phyloP scores from a whole-genome alignment of 2,888 invertebrate genomes.

The Drosophila leonis region DNA sequence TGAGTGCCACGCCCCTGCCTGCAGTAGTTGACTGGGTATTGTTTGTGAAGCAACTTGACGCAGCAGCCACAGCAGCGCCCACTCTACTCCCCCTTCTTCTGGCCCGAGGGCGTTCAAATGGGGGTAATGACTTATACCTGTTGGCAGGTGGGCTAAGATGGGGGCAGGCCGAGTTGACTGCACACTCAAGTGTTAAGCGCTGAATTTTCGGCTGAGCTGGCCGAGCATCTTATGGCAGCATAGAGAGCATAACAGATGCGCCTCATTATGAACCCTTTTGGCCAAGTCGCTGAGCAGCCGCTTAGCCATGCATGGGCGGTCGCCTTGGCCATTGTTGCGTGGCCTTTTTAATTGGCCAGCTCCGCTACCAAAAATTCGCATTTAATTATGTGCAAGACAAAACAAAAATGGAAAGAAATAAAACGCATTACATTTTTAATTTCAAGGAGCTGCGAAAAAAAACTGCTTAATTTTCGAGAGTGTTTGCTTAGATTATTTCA shows the following conservation, averaged over 20 bases:
- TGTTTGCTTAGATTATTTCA: slow-evolving; percentile 82
- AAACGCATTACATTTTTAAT: slow-evolving; percentile 74
- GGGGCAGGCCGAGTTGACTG: slow-evolving; percentile 24
- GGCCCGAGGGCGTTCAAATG: slow-evolving; percentile 53
- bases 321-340: slow-evolving; percentile 75
- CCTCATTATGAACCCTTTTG: slow-evolving; percentile 57
- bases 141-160: slow-evolving; percentile 17
- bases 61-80: slow-evolving; percentile 11
- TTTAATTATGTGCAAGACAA: slow-evolving; percentile 71
- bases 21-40: slow-evolving; percentile 52
- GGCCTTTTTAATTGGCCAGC: slow-evolving; percentile 75
- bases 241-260: slow-evolving; percentile 35
- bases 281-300: slow-evolving; percentile 36
- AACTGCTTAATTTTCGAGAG: slow-evolving; percentile 78
- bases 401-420: slow-evolving; percentile 11
- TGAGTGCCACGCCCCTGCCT: slow-evolving; percentile 55
- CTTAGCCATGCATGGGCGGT: slow-evolving; percentile 68
- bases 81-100: not conserved
- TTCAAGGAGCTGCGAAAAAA: slow-evolving; percentile 34
- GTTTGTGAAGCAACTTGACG: slow-evolving; percentile 75
- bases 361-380: slow-evolving; percentile 56
- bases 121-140: slow-evolving; percentile 76
- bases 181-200: slow-evolving; percentile 36
- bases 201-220: slow-evolving; percentile 36
- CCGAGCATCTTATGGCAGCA: slow-evolving; percentile 25